These are phyloP conservation scores for Melieria crassipennis DNA, from an alignment of 2,888 invertebrate genomes.

Conservation along the genomic window DNA sequence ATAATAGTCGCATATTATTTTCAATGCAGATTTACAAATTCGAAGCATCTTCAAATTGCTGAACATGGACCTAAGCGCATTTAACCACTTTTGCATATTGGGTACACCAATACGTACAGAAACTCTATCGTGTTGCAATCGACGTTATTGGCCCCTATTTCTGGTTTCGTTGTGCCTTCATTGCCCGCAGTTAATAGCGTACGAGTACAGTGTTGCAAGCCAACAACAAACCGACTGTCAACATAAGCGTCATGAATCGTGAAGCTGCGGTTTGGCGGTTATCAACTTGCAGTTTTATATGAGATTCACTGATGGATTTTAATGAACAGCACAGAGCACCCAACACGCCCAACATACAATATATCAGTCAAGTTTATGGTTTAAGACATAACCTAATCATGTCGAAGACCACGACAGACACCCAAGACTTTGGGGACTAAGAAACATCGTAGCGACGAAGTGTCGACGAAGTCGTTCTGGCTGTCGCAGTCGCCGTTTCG, in stretches of 20 bases:
- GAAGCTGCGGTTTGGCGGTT: slow-evolving; percentile 27
- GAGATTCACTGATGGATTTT: slow-evolving; percentile 9
- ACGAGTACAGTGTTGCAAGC: neutral
- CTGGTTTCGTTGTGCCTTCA: too few relatives aligned
- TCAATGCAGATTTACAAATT: too few relatives aligned
- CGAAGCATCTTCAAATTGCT: too few relatives aligned
- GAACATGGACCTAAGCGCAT: too few relatives aligned
- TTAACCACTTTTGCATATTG: too few relatives aligned
- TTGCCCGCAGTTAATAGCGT: too few relatives aligned
- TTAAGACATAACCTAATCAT: neutral
- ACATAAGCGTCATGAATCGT: slow-evolving; percentile 33
- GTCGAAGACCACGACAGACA: neutral
- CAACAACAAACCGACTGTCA: slow-evolving; percentile 17
- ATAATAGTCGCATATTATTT: too few relatives aligned
- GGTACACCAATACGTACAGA: too few relatives aligned
- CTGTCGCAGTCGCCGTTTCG: too few relatives aligned
- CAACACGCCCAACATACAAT: neutral
- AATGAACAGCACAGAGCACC: neutral
- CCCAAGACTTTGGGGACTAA: neutral
- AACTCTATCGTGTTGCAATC: too few relatives aligned
- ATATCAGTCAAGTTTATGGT: slow-evolving; percentile 34
- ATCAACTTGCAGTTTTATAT: slow-evolving; percentile 22
- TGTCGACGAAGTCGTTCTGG: too few relatives aligned
- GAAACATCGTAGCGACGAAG: neutral
- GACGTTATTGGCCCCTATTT: too few relatives aligned